Conservation (phyloP, 2,113 vertebrate species). For the Opisthocomus hoazin region DNA sequence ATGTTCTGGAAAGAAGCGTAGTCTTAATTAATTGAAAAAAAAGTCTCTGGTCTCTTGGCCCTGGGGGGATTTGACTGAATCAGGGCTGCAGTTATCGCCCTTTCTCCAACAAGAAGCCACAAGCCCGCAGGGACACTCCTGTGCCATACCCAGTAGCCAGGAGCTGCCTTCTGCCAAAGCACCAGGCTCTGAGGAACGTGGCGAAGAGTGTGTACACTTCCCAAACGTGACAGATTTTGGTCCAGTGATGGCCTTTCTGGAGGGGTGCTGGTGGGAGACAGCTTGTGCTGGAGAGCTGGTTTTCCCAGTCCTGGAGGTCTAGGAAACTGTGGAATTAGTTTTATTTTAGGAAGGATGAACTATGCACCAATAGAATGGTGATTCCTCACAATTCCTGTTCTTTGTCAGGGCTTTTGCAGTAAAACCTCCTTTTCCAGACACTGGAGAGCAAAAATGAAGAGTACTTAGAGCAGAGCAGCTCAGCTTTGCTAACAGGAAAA, state of each 20-base stretch:
- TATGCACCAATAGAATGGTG: neutral
- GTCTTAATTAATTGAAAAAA: neutral
- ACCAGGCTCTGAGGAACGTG: accelerated
- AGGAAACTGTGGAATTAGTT: neutral
- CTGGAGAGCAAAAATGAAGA: neutral
- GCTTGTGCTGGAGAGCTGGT: too few relatives aligned
- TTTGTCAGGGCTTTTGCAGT: neutral
- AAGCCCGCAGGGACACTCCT: neutral
- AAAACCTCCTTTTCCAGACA: neutral
- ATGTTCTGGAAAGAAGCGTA: neutral
- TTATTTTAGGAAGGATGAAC: neutral
- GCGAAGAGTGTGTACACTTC: neutral
- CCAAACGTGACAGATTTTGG: neutral
- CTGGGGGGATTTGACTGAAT: neutral
- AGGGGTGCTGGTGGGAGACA: too few relatives aligned
- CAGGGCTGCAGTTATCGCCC: too few relatives aligned
- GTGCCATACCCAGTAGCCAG: neutral
- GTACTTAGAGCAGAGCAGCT: neutral
- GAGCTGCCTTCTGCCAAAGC: neutral
- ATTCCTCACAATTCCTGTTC: neutral
- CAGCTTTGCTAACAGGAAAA: neutral
- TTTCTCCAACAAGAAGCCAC: too few relatives aligned
- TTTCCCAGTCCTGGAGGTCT: neutral
- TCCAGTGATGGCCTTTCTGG: neutral
- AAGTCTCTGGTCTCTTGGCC: neutral